A percentile compares a stretch with the other conserved stretches of the same genome.
Conservation (phyloP, 2,888 invertebrate genomes). For the Heteromurus nitidus region DNA sequence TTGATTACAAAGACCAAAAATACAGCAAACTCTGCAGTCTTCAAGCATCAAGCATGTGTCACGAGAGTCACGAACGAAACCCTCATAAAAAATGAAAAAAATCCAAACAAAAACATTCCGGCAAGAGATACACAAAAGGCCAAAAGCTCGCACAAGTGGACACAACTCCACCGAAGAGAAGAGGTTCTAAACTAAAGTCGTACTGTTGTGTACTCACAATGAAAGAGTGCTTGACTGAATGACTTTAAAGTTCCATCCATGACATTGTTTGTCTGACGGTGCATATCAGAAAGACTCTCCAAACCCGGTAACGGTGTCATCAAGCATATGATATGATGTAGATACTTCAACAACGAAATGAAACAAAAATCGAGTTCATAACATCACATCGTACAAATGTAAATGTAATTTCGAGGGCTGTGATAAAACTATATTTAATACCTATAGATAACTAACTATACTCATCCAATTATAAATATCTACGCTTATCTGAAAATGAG, state of each 20-base stretch:
- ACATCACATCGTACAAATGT: no score
- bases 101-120: no score
- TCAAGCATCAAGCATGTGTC: no score
- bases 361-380: background rate
- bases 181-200: constrained; percentile 22
- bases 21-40: no score
- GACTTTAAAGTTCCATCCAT: constrained; percentile 40
- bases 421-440: no score
- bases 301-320: constrained; percentile 35
- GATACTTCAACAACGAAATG: background rate
- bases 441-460: no score
- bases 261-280: constrained; percentile 14
- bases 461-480: no score
- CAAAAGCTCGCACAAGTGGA: background rate
- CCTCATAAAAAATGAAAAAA: no score
- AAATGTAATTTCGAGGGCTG: no score
- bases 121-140: background rate
- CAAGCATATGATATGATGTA: background rate
- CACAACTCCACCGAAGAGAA: background rate
- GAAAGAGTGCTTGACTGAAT: constrained; percentile 44
- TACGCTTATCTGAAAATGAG: no score
- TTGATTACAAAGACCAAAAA: no score
- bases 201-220: constrained; percentile 48
- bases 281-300: constrained; percentile 24
- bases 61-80: no score